phyloP scores from a whole-genome alignment of 2,888 invertebrate genomes.

The Nipponacmea schrenckii region DNA sequence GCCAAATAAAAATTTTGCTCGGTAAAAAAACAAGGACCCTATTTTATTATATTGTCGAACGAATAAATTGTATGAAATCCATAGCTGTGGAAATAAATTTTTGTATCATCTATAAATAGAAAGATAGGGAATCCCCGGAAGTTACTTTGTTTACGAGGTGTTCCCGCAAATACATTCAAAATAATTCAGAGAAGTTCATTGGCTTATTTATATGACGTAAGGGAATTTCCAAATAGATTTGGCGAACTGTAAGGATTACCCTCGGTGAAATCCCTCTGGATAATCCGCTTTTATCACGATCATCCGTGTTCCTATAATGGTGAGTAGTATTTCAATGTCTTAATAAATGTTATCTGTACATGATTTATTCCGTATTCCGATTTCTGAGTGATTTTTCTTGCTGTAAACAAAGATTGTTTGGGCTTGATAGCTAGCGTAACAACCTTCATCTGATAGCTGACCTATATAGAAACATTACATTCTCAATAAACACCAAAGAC shows the following conservation, averaged over 20 bases:
- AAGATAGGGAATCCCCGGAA: constrained; percentile 15
- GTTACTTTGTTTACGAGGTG: constrained; percentile 26
- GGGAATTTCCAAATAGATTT: constrained; percentile 27
- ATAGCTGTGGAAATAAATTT: too few species aligned
- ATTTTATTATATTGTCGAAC: too few species aligned
- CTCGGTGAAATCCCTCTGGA: constrained; percentile 21
- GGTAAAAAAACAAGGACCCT: too few species aligned
- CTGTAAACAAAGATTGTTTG: neutral
- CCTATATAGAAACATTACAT: neutral
- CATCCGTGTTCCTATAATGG: constrained; percentile 18
- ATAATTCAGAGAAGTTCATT: constrained; percentile 21
- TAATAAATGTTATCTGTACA: constrained; percentile 9
- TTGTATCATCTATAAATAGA: constrained; percentile 1
- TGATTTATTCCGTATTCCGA: neutral
- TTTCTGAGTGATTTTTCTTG: neutral
- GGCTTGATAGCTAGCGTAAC: neutral
- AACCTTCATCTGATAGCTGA: neutral
- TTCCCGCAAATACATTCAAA: constrained; percentile 30
- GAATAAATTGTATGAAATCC: too few species aligned
- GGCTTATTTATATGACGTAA: constrained; percentile 28
- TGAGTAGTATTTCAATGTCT: constrained; percentile 15
- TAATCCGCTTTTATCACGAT: constrained; percentile 24
- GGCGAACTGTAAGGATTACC: constrained; percentile 28
- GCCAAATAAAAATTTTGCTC: too few species aligned
- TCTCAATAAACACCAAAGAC: neutral